Evolutionary conservation across 2,113 vertebrate genomes (phyloP).

Genomic region (Peromyscus californicus): DNA sequence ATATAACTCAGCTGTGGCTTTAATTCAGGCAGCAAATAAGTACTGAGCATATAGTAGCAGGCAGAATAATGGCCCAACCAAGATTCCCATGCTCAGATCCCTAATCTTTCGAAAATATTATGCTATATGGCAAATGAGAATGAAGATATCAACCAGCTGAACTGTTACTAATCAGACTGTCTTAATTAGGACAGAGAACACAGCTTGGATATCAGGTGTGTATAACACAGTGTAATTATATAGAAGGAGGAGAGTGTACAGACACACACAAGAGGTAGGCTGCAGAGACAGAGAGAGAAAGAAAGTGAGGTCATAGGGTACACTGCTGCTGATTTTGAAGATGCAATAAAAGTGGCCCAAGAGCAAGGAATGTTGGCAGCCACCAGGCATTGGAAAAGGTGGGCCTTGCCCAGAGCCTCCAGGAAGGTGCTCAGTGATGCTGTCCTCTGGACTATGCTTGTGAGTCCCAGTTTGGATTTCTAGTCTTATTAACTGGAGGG

Average conservation of each 20-base stretch:
- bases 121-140: not conserved
- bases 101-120: not conserved
- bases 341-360: not conserved
- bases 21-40: conserved; percentile 38
- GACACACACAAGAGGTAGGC: not conserved
- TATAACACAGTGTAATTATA: not conserved
- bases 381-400: not conserved
- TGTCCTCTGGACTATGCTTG: not conserved
- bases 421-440: not conserved
- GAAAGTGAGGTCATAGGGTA: not conserved
- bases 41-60: not conserved
- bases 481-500: not conserved
- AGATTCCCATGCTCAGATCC: not conserved
- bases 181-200: conserved; percentile 1
- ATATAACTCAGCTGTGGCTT: not conserved
- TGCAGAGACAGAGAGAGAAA: not conserved
- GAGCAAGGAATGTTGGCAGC: not conserved
- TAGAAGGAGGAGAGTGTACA: not conserved
- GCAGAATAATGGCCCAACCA: not conserved
- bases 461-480: not conserved
- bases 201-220: not conserved
- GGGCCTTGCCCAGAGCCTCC: not conserved
- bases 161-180: not conserved
- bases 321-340: not conserved
- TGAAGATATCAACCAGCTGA: not conserved